Evolutionary conservation across 35 echinoderm and acorn worm genomes (phyloP), one percentile per base, ranked within the genome.

Genomic region (Apostichopus japonicus): DNA sequence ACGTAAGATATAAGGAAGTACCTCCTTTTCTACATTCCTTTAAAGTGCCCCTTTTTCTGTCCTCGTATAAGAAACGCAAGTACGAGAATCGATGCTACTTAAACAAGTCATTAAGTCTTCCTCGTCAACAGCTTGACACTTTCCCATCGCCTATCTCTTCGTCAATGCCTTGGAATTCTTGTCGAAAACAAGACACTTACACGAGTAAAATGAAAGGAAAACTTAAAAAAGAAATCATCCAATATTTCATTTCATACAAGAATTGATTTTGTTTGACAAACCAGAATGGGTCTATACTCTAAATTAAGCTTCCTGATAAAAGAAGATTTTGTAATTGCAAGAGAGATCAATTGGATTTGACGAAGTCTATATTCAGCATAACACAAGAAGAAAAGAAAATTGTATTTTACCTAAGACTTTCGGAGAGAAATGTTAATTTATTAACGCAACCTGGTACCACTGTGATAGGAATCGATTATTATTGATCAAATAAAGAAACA

Each of bases 181-280:
- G 53, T 17, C 71, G n/a, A 84, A 84, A 84, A 84, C 81, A 84
- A 84, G 54, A 23, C 81, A 84, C 56, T 57, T 84, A 24, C 81
- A 52, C 24, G 55, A 84, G 21, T 17, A 84, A 59, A 53, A 57
- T 53, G 54, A 84, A 84, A 84, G 81, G 17, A 22, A 84, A n/a
- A 57, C 81, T 22, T 55, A 11, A 83, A 11, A 83, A n/a, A 75
- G 71, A 84, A 84, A 84, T 84, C 54, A 58, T 84, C 81, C 16
- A 57, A 84, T 53, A 58, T 84, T 84, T 84, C 81, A 58, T 84
- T 84, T 58, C 81, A 57, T 58, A 10, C 3, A 21, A 84, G 81
- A 84, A 84, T 84, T 84, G 81, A 84, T 84, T 84, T 84, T 84
- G 81, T 84, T 84, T 84, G 81, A 84, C 51, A 84, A 84, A 84